These are phyloP conservation scores for Triops cancriformis DNA, from an alignment of 1,140 invertebrate genomes.

Conservation along the genomic window DNA sequence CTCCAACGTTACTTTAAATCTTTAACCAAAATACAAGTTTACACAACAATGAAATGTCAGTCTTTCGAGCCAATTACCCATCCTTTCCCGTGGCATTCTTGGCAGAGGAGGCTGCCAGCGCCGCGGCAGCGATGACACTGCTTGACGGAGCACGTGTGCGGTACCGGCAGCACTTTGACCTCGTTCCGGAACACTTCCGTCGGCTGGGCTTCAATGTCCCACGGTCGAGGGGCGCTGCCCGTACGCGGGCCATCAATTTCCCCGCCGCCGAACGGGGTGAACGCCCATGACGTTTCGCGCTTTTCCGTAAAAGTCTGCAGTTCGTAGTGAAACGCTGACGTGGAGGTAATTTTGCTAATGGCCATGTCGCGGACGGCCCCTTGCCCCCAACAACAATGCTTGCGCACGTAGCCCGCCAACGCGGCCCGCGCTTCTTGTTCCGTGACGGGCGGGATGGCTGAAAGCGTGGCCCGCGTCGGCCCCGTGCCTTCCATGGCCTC, in stretches of 20 bases:
- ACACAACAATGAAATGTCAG: neutral
- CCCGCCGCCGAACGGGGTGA: slow-evolving; percentile 45
- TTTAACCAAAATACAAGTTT: too few species aligned
- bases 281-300: slow-evolving; percentile 47
- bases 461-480: slow-evolving; percentile 28
- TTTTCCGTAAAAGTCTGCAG: slow-evolving; percentile 52
- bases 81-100: slow-evolving; percentile 46
- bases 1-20: too few species aligned
- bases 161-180: slow-evolving; percentile 44
- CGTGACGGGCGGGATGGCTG: slow-evolving; percentile 38
- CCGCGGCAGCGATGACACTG: slow-evolving; percentile 48
- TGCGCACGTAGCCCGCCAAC: slow-evolving; percentile 41
- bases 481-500: slow-evolving; percentile 28
- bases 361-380: slow-evolving; percentile 44
- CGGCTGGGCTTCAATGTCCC: slow-evolving; percentile 45
- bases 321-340: slow-evolving; percentile 49
- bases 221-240: slow-evolving; percentile 46
- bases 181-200: slow-evolving; percentile 43
- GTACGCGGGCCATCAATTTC: slow-evolving; percentile 43
- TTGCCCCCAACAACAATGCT: slow-evolving; percentile 50
- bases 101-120: slow-evolving; percentile 44
- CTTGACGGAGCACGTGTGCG: slow-evolving; percentile 50
- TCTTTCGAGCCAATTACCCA: slow-evolving; percentile 38
- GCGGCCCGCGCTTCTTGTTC: slow-evolving; percentile 46
- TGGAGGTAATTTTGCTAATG: slow-evolving; percentile 44